phyloP scores from a whole-genome alignment of 1,140 invertebrate species.

The Vanessa atalanta region DNA sequence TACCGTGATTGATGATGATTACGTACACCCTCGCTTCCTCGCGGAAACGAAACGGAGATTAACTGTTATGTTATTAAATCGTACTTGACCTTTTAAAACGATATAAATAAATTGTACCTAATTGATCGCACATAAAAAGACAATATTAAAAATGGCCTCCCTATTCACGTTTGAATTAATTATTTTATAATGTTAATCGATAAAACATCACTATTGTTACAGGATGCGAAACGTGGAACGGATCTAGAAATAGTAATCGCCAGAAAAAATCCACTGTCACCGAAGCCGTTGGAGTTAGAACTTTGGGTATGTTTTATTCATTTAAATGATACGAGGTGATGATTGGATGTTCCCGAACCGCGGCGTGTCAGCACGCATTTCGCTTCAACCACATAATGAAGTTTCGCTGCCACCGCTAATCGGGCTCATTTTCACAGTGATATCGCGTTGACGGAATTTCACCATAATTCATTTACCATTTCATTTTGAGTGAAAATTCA shows the following conservation, averaged over 20 bases:
- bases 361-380: conserved; percentile 58
- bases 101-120: conserved; percentile 2
- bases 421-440: conserved; percentile 64
- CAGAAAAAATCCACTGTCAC: conserved; percentile 87
- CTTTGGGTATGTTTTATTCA: conserved; percentile 83
- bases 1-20: conserved; percentile 70
- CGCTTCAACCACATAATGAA: conserved; percentile 69
- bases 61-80: conserved; percentile 37
- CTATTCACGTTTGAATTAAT: not conserved
- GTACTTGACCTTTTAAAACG: conserved; percentile 10
- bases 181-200: not conserved
- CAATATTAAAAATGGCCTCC: too few species aligned
- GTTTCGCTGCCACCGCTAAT: conserved; percentile 64
- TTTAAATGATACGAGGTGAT: conserved; percentile 49
- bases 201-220: conserved; percentile 52
- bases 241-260: conserved; percentile 91
- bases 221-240: conserved; percentile 89
- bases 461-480: conserved; percentile 40
- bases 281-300: conserved; percentile 89
- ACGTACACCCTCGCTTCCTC: conserved; percentile 41
- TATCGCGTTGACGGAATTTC: conserved; percentile 54
- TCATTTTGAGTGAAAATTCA: conserved; percentile 32
- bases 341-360: conserved; percentile 50
- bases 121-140: not conserved
- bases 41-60: conserved; percentile 55